Evolutionary conservation across 2,888 invertebrate species (phyloP), one percentile per base, ranked within the genome.

Genomic region (Holacanthella duospinosa): DNA sequence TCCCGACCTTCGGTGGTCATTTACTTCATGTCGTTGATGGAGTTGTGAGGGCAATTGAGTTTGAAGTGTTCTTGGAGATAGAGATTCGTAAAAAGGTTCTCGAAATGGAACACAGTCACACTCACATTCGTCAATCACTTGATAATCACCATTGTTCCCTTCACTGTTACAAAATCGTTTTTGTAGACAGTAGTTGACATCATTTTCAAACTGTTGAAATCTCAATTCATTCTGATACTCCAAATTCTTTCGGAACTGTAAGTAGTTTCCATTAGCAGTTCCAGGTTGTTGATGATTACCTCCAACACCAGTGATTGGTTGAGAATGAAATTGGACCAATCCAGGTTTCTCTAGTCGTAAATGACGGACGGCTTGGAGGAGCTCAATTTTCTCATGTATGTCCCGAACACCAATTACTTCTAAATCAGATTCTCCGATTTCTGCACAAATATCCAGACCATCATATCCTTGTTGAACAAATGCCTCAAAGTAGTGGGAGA

Each of bases 361-460:
- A 56, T 69, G 66, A 58, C 70, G 63, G n/a, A 67, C 64, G 26
- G 68, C 70, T 64, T 70, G 68, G 59, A 71, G 71, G 29, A 71
- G 61, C 29, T 64, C 66, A 43, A 71, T 64, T 48, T 68, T 66
- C 64, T 71, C 71, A 55, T 70, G 71, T 43, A 71, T 67, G 61
- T 71, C 71, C 9, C 59, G 59, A 16, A 71, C 68, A 36, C 69
- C 69, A 27, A 71, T 70, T 54, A 66, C 66, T 28, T 67, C 66
- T 58, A 71, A 63, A 64, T 71, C 69, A n/a, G 66, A 60, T 60
- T 71, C 69, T 9, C 71, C 68, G 56, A 71, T 68, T 63, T 68
- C 67, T 54, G 60, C 64, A 59, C 67, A 68, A 64, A 67, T 62
- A 21, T 61, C 65, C 57, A 71, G 59, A 57, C 68, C 69, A 25